Conservation (phyloP, 2,797 vertebrate species). For the Morus bassanus region DNA sequence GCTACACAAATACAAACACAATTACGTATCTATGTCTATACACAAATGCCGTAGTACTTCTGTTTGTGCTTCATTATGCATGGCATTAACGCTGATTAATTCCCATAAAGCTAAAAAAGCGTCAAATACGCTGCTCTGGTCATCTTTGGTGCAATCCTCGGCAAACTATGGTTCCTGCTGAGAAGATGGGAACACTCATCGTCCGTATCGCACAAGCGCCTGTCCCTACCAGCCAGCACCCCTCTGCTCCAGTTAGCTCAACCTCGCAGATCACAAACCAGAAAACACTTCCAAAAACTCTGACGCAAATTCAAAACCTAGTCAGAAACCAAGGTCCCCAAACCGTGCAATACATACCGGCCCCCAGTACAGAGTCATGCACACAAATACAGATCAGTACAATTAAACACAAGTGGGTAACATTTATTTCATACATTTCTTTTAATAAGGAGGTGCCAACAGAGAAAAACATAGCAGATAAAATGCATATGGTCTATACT, state of each 20-base stretch:
- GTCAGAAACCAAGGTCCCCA: neutral
- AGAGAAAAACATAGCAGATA: neutral
- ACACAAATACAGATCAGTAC: neutral
- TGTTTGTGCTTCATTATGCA: neutral
- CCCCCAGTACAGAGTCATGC: neutral
- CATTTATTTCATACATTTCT: neutral
- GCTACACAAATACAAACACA: accelerated
- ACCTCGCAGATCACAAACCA: neutral
- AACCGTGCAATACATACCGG: accelerated
- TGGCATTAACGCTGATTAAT: neutral
- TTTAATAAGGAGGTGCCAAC: conserved; percentile 32
- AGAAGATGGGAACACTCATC: accelerated
- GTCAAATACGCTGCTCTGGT: accelerated
- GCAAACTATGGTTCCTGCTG: neutral
- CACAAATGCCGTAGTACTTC: accelerated
- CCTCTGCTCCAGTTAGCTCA: neutral
- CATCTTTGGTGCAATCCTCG: neutral
- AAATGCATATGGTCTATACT: conserved; percentile 34
- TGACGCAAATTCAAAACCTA: neutral
- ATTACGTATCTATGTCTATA: accelerated
- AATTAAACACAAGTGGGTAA: conserved; percentile 29
- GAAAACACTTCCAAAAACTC: neutral
- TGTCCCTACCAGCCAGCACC: neutral
- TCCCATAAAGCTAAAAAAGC: too few species aligned
- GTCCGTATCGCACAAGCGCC: accelerated